Evolutionary conservation across 92 coral and sea anemone genomes (phyloP).

Genomic region (Actinernus sp.): DNA sequence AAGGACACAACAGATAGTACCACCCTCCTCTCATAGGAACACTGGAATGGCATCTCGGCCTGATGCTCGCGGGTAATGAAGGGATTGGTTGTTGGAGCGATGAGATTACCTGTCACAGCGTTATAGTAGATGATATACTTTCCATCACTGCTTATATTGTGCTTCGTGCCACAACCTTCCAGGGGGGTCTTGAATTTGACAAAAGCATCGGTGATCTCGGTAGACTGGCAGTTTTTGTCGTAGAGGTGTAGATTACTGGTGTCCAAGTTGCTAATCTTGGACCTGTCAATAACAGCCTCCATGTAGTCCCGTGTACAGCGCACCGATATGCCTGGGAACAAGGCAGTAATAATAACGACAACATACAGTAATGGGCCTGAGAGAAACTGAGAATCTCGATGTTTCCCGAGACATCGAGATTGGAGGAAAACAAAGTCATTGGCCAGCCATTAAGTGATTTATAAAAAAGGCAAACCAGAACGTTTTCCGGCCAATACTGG

Average conservation of each 20-base stretch:
- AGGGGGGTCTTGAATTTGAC: conserved; percentile 47
- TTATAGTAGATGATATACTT: conserved; percentile 47
- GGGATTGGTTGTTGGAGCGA: conserved; percentile 4
- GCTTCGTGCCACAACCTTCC: conserved; percentile 62
- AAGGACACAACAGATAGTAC: conserved; percentile 57
- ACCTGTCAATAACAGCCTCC: conserved; percentile 47
- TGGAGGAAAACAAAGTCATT: too few relatives aligned
- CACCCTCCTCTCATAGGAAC: conserved; percentile 64
- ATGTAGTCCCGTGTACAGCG: conserved; percentile 56
- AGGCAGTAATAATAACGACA: too few relatives aligned
- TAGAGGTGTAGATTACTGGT: conserved; percentile 55
- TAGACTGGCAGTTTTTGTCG: conserved; percentile 53
- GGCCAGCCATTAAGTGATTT: too few relatives aligned
- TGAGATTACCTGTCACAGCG: conserved; percentile 42
- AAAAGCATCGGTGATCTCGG: conserved; percentile 15
- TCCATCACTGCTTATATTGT: conserved; percentile 39
- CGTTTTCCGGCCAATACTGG: conserved; percentile 2
- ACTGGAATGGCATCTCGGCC: conserved; percentile 71
- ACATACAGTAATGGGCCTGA: too few relatives aligned
- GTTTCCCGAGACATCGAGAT: too few relatives aligned
- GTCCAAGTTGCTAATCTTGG: conserved; percentile 52
- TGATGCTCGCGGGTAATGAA: conserved; percentile 68
- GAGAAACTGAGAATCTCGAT: too few relatives aligned
- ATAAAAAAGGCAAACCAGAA: not conserved
- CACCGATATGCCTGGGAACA: too few relatives aligned